phyloP scores from a whole-genome alignment of 2,888 invertebrate species.

The Papilio gigon region DNA sequence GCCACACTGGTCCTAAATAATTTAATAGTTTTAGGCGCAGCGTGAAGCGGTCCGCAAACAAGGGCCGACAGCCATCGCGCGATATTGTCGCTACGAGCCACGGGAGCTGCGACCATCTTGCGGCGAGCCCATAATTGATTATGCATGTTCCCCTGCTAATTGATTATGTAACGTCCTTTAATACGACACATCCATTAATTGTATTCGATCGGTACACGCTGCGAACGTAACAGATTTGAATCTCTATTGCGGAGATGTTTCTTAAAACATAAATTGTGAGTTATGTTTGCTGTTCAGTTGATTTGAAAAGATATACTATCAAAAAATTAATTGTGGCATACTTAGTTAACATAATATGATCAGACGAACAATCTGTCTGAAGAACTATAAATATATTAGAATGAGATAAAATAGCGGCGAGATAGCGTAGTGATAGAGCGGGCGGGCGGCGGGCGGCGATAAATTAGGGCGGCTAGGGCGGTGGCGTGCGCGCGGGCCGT shows the following conservation, averaged over 20 bases:
- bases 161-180: constrained; percentile 24
- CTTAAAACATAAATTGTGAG: not conserved
- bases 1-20: constrained; percentile 76
- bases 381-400: constrained; percentile 38
- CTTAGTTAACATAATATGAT: too few relatives aligned
- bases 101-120: constrained; percentile 26
- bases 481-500: constrained; percentile 67
- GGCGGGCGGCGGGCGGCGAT: constrained; percentile 67
- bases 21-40: constrained; percentile 72
- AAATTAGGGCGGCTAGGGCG: constrained; percentile 62
- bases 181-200: constrained; percentile 9
- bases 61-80: constrained; percentile 42
- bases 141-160: constrained; percentile 24
- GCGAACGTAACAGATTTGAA: not conserved
- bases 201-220: constrained; percentile 2
- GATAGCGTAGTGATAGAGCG: constrained; percentile 70
- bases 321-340: too few relatives aligned
- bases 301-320: too few relatives aligned
- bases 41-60: constrained; percentile 71
- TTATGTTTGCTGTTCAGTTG: not conserved
- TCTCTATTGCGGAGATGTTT: not conserved
- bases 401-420: constrained; percentile 59
- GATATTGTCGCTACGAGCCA: constrained; percentile 12
- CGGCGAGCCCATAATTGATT: constrained; percentile 35
- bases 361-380: constrained; percentile 27